Evolutionary conservation across 2,797 vertebrate genomes (phyloP), one percentile per base, ranked within the genome.

Genomic region (Enteromius argenteus): DNA sequence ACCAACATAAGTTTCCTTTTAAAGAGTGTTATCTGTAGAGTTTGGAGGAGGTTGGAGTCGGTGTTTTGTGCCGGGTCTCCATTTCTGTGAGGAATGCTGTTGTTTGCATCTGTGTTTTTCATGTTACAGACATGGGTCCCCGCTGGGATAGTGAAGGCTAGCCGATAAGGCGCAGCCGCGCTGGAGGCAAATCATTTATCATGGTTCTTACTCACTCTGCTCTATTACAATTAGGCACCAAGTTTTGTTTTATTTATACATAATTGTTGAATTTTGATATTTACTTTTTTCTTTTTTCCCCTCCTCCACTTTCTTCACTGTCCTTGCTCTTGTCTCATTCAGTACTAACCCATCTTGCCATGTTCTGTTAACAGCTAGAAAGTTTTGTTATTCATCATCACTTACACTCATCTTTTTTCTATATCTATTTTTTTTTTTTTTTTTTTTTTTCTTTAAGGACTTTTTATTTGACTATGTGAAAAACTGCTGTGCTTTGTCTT

Each of bases 31-130:
- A 75, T 84, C 35, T 68, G 73, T 83, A 85, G 53, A 84, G 30
- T 90, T 75, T 90, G 89, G 71, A 87, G 56, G 71, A 86, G 87
- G 87, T 73, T 88, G 51, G 90, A 92, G 91, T 72, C 85, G 83
- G 81, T 87, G 83, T 89, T 90, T 87, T 86, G 39, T 87, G 79
- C 80, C 84, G 87, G 86, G 92, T 92, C 90, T 94, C 93, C 91
- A 85, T 90, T 91, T 94, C 83, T 95, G 92, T 95, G 93, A 95
- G 94, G 93, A 94, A 96, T 94, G 92, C 88, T 96, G 94, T 96
- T 96, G 95, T 96, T 92, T 95, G 95, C 94, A 95, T 96, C 95
- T 95, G 91, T 95, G 95, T 96, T 96, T 95, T 96, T 96, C 94
- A 94, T 95, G 93, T 95, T 96, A 89, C 96, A 97, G 96, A 96